Conservation (phyloP, 2,113 vertebrate genomes). For the Myocastor coypus region DNA sequence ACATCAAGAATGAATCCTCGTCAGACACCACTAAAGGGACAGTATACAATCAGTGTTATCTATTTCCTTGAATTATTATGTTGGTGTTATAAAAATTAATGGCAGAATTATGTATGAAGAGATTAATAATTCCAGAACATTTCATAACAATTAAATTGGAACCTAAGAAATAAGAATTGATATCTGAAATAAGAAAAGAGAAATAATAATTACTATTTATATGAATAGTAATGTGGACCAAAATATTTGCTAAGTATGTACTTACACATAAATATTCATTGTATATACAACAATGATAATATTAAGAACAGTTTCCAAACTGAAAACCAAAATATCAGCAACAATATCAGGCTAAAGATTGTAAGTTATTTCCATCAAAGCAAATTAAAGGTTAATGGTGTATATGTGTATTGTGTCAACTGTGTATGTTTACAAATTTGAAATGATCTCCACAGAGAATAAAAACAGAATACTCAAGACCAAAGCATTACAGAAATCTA, state of each 20-base stretch:
- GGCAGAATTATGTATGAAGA: not conserved
- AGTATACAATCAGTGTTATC: not conserved
- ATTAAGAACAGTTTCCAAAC: not conserved
- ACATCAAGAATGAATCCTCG: not conserved
- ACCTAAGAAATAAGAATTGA: not conserved
- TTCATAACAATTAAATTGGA: not conserved
- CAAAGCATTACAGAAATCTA: not conserved
- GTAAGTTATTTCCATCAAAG: not conserved
- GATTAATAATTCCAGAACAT: not conserved
- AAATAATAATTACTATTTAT: not conserved
- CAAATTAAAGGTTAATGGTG: not conserved
- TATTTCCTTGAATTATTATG: not conserved
- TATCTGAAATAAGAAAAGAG: not conserved
- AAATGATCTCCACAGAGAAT: not conserved
- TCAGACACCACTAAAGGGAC: not conserved
- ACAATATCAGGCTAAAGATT: not conserved
- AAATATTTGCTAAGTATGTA: not conserved
- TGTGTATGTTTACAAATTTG: not conserved
- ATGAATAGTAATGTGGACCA: not conserved
- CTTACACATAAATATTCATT: not conserved
- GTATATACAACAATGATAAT: not conserved
- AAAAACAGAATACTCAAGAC: not conserved
- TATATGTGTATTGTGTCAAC: not conserved
- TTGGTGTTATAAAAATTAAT: not conserved
- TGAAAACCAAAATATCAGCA: not conserved